Evolutionary conservation across 2,113 vertebrate genomes (phyloP).

Genomic region (Thalassarche chlororhynchos): DNA sequence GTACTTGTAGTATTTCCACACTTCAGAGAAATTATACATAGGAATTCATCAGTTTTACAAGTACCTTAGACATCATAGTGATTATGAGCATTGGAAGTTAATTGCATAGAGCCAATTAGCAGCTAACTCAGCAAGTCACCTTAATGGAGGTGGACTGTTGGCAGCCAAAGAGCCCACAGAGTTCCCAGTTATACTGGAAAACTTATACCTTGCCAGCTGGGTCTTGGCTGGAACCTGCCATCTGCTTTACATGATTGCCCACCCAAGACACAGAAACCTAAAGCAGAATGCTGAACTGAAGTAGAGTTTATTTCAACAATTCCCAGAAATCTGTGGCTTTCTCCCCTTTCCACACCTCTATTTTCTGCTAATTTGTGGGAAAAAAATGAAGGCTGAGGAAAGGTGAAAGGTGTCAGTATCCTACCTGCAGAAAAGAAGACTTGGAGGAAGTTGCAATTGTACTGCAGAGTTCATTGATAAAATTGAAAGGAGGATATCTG

Average conservation of each 20-base stretch:
- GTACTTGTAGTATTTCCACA: not conserved
- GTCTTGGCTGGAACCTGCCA: not conserved
- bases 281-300: not conserved
- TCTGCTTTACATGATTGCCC: not conserved
- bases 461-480: not conserved
- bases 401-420: not conserved
- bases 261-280: not conserved
- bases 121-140: not conserved
- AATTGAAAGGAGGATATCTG: not conserved
- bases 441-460: not conserved
- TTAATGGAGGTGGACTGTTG: not conserved
- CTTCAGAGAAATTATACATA: not conserved
- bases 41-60: not conserved
- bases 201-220: not conserved
- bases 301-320: not conserved
- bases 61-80: not conserved
- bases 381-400: not conserved
- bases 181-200: not conserved
- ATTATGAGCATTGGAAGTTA: slow-evolving; percentile 1
- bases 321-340: not conserved
- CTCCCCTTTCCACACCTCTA: not conserved
- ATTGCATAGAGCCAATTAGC: not conserved
- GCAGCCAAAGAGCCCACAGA: not conserved
- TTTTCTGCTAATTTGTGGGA: not conserved
- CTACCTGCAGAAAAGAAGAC: not conserved